Conservation (phyloP, 2,113 vertebrate species). For the Grallaria varia region DNA sequence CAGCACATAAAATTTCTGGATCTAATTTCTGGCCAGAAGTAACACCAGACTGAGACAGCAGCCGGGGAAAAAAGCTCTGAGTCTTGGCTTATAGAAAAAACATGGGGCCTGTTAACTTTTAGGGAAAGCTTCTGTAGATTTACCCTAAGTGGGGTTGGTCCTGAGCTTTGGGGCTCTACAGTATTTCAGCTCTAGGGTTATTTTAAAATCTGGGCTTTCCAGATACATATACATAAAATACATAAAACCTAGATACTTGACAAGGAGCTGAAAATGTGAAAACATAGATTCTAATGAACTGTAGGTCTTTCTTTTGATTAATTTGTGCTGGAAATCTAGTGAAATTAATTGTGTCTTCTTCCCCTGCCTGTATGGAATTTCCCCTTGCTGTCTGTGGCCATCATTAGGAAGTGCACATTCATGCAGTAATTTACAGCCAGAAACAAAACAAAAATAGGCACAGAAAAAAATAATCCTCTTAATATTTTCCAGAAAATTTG, state of each 20-base stretch:
- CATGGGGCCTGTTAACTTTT: background rate
- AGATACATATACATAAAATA: too few relatives aligned
- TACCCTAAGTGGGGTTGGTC: background rate
- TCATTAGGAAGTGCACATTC: conserved; percentile 52
- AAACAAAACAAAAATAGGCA: conserved; percentile 16
- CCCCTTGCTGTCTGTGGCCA: conserved; percentile 31
- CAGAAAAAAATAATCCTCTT: background rate
- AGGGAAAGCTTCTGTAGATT: background rate
- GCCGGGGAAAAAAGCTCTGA: background rate
- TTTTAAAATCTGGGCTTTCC: background rate
- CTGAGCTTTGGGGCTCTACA: background rate
- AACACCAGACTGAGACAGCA: conserved; percentile 2
- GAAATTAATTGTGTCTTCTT: conserved; percentile 58
- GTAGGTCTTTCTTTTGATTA: conserved; percentile 17
- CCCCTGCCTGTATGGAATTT: conserved; percentile 55
- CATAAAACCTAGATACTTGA: background rate
- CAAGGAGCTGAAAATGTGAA: background rate
- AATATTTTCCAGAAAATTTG: background rate
- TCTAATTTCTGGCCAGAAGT: conserved; percentile 2
- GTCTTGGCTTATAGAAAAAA: background rate
- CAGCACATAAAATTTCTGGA: background rate
- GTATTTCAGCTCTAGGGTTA: background rate
- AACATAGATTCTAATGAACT: conserved; percentile 21
- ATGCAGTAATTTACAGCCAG: conserved; percentile 53
- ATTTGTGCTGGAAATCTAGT: conserved; percentile 8